Conservation (phyloP, 2,888 invertebrate genomes). For the Byasa hedistus region DNA sequence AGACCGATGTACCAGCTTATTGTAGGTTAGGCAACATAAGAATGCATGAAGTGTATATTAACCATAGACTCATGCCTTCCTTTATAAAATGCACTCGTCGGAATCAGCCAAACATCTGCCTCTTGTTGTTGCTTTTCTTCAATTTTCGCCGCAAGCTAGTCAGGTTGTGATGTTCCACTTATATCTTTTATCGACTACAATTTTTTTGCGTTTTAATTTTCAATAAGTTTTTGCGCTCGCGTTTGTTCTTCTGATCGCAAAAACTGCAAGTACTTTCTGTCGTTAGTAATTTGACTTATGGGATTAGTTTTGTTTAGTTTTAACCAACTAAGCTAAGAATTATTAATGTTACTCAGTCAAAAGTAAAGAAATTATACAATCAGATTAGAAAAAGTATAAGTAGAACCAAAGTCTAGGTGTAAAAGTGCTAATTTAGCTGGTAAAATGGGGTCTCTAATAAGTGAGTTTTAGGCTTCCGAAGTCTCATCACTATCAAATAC, state of each 20-base stretch:
- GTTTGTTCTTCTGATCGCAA: background rate
- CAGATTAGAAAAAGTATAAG: too few relatives aligned
- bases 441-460: too few relatives aligned
- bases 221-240: background rate
- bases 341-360: background rate
- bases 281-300: background rate
- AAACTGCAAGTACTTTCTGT: background rate
- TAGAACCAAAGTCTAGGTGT: too few relatives aligned
- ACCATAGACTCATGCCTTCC: conserved; percentile 17
- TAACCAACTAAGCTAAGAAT: background rate
- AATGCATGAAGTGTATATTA: conserved; percentile 8
- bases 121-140: conserved; percentile 7
- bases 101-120: conserved; percentile 22
- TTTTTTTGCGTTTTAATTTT: background rate
- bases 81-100: conserved; percentile 19
- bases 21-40: conserved; percentile 7
- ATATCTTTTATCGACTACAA: background rate
- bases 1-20: conserved; percentile 15
- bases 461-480: too few relatives aligned
- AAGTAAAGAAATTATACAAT: background rate
- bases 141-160: conserved; percentile 12
- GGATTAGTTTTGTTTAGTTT: background rate
- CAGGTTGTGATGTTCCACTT: background rate
- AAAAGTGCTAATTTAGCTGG: too few relatives aligned
- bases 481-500: too few relatives aligned